Base-by-base conservation (phyloP, 2,113 vertebrate genomes). In the Saguinus imperator region DNA sequence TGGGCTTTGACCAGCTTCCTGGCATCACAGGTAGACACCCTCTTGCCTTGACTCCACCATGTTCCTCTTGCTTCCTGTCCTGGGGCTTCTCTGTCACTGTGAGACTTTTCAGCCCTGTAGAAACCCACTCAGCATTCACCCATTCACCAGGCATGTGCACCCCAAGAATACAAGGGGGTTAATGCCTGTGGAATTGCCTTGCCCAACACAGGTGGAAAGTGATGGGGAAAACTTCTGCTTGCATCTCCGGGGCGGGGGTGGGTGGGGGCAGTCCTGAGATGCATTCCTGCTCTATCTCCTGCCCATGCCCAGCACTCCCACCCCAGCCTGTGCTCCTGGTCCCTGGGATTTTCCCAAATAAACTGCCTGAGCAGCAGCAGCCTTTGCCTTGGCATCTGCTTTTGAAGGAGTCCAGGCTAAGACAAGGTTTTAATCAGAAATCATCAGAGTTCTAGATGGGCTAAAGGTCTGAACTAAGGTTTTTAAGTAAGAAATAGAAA, bases 401-500 rank as follows among this genome's bases (percentile, higher is more conserved):
- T 37, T 13, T 0, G 18, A 27, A 40, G 61, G 37, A 43, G 12
- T 37, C 45, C 61, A 68, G 83, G 43, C 48, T 18, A 50, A 89
- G 68, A 52, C 58, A 76, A 77, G 4, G 58, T 61, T 92, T 96
- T 94, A 96, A 93, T 87, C 73, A 83, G 68, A 97, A 96, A 94
- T 87, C 91, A 96, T 97, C 95, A 95, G 87, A 91, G 58, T 81
- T 88, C 43, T 57, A 20, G 9, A 55, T 93, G 61, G 64, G 57
- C 79, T 82, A 32, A 20, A 73, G 21, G 61, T 72, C 82, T 27
- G 37, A 96, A 50, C n/a, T 21, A 64, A 64, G 17, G 35, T 25
- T 93, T 97, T 93, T 20, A 80, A 97, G 86, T 83, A 84, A 80
- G 61, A 92, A 95, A 93, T 27, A 95, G 96, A 94, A 96, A 91